These are phyloP conservation scores for Halichoerus grypus DNA, from an alignment of 2,113 vertebrate species.

Conservation along the genomic window DNA sequence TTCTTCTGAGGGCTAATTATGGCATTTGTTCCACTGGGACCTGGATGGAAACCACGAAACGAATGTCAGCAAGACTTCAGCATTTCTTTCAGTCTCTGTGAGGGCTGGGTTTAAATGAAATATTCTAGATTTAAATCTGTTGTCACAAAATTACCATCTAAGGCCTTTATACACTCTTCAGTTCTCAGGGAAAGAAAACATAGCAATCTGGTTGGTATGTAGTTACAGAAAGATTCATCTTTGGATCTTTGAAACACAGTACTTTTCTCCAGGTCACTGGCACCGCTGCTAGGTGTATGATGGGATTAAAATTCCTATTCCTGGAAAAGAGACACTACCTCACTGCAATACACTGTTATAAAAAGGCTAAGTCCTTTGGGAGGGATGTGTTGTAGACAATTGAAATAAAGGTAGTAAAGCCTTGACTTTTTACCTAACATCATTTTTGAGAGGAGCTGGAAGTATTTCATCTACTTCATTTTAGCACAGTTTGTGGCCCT, in stretches of 20 bases:
- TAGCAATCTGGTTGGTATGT: neutral
- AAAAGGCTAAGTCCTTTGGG: neutral
- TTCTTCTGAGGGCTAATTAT: constrained; percentile 73
- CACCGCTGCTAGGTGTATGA: neutral
- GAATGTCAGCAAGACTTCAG: constrained; percentile 65
- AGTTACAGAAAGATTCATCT: constrained; percentile 4
- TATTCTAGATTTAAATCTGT: neutral
- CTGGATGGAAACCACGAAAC: constrained; percentile 63
- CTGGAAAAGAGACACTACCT: neutral
- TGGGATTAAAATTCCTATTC: neutral
- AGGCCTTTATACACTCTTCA: neutral
- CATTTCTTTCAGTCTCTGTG: neutral
- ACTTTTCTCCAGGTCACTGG: neutral
- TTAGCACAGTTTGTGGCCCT: neutral
- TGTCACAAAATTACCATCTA: neutral
- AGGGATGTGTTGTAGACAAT: neutral
- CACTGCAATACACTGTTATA: neutral
- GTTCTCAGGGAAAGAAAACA: constrained; percentile 38
- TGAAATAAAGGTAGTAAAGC: constrained; percentile 52
- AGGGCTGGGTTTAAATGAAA: neutral
- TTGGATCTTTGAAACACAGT: neutral
- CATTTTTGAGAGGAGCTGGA: constrained; percentile 24
- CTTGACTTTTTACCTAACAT: constrained; percentile 32
- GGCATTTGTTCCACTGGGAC: constrained; percentile 75
- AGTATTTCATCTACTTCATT: neutral